A percentile compares a stretch with the other conserved stretches of the same genome.
phyloP scores from a whole-genome alignment of 1,140 invertebrate genomes.

The Araneus ventricosus region DNA sequence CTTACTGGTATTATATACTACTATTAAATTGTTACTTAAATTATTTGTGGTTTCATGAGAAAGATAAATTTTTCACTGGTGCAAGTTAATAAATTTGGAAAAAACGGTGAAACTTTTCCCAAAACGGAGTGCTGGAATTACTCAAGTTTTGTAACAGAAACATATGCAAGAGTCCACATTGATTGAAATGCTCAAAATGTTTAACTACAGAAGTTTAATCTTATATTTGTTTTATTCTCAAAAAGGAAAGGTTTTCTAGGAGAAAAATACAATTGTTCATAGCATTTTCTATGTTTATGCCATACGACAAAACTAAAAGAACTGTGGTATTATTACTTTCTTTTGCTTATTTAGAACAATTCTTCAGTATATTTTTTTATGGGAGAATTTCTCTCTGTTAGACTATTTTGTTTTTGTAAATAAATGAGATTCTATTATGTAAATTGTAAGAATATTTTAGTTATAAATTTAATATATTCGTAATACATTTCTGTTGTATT shows the following conservation, averaged over 20 bases:
- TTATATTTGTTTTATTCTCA: not conserved
- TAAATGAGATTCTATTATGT: not conserved
- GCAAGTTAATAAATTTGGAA: not conserved
- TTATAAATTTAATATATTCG: constrained; percentile 5
- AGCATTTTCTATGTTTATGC: not conserved
- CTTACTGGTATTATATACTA: no score
- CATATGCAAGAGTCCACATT: not conserved
- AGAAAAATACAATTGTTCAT: not conserved
- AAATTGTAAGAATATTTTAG: not conserved
- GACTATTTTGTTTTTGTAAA: not conserved
- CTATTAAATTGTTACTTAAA: no score
- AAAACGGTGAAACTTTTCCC: not conserved
- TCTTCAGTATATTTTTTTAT: not conserved
- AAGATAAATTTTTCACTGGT: not conserved
- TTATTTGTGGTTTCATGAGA: no score
- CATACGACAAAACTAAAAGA: not conserved
- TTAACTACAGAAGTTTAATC: not conserved
- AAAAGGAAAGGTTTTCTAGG: not conserved
- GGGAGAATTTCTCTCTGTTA: not conserved
- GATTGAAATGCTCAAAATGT: not conserved
- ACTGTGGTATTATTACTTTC: not conserved
- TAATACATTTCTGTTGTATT: not conserved
- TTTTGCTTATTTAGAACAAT: not conserved
- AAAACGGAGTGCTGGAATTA: not conserved
- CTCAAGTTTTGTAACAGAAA: not conserved